phyloP scores from a whole-genome alignment of 2,888 invertebrate genomes.

The Amphipyra berbera region DNA sequence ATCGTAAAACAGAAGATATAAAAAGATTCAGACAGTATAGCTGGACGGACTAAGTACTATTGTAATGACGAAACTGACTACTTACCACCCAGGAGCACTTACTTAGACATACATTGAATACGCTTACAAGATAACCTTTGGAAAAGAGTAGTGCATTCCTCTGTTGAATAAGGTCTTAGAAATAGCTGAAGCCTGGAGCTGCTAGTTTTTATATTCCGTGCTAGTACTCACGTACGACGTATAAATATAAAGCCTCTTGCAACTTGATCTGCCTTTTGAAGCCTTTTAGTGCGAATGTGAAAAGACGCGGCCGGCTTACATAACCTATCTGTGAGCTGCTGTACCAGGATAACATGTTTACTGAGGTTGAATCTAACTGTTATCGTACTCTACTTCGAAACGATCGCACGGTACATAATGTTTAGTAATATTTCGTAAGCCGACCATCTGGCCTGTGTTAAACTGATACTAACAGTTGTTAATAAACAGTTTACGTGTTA shows the following conservation, averaged over 20 bases:
- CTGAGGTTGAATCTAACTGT: not conserved
- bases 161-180: no score
- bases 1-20: constrained; percentile 17
- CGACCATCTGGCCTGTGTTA: constrained; percentile 30
- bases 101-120: no score
- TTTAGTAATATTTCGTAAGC: constrained; percentile 22
- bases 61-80: not conserved
- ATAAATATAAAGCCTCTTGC: not conserved
- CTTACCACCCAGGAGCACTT: not conserved
- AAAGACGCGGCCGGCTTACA: not conserved
- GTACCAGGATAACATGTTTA: constrained; percentile 9
- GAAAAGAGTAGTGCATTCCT: no score
- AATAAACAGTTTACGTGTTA: constrained; percentile 32
- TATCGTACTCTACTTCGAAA: constrained; percentile 2
- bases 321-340: not conserved
- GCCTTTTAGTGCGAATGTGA: not conserved
- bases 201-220: no score
- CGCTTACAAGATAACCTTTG: no score
- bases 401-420: not conserved
- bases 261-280: not conserved
- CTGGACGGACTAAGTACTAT: no score
- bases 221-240: no score
- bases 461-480: constrained; percentile 28
- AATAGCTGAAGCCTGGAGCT: no score
- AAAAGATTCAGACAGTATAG: not conserved